A percentile compares a stretch with the other conserved stretches of the same genome.
Evolutionary conservation across 2,113 vertebrate species (phyloP).

Genomic region (Brachyistius frenatus): DNA sequence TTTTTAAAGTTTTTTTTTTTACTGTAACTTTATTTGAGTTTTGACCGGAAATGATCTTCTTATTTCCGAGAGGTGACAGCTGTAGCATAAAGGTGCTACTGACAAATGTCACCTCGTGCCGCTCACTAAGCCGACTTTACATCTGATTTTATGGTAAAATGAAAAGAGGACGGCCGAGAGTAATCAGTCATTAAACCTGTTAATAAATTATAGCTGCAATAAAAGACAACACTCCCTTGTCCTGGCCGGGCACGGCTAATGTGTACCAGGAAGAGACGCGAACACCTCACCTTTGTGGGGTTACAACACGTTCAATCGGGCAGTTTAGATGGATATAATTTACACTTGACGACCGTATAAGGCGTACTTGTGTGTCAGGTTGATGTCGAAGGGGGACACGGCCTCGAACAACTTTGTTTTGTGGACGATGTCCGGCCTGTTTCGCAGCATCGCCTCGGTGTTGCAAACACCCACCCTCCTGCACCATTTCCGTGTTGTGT

Average conservation of each 20-base stretch:
- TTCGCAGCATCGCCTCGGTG: slow-evolving; percentile 57
- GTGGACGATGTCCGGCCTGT: slow-evolving; percentile 44
- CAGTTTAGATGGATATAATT: background rate
- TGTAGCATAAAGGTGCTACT: slow-evolving; percentile 44
- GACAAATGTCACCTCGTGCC: slow-evolving; percentile 58
- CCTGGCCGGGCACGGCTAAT: slow-evolving; percentile 19
- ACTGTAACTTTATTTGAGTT: slow-evolving; percentile 8
- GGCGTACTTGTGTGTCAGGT: background rate
- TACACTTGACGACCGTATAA: background rate
- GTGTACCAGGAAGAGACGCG: slow-evolving; percentile 73
- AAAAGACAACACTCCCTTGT: background rate
- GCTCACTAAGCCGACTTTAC: background rate
- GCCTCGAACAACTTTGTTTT: slow-evolving; percentile 55
- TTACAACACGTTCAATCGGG: background rate
- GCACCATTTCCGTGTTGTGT: slow-evolving; percentile 81
- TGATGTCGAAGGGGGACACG: background rate
- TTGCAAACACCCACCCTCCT: slow-evolving; percentile 73
- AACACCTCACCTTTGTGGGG: slow-evolving; percentile 32
- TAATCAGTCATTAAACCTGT: background rate
- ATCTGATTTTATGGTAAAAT: slow-evolving; percentile 4
- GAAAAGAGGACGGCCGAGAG: background rate
- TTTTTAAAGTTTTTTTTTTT: background rate
- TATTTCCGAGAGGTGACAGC: background rate
- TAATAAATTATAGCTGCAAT: background rate
- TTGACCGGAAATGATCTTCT: slow-evolving; percentile 34